Base-by-base conservation (phyloP, 2,113 vertebrate species). In the Rhea pennata region DNA sequence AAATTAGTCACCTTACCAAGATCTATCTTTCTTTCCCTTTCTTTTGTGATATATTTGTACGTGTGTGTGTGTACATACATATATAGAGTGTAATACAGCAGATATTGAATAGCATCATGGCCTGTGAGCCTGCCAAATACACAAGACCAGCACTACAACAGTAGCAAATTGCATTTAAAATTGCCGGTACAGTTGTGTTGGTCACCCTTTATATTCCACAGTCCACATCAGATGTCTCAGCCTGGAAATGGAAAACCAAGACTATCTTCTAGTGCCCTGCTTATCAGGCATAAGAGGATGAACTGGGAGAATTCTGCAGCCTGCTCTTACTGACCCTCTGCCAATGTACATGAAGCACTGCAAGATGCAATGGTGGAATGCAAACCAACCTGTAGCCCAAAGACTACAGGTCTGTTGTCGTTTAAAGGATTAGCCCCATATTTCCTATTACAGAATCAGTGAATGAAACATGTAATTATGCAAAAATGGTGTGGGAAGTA, bases 101-200 rank as follows among this genome's bases (percentile, higher is more conserved):
- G 56, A 81, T 27, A 62, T 15, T 40, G 51, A 88, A 76, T 29
- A 76, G 3, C 6, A 69, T 51, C 48, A 16, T 26, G 42, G 19
- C 73, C 50, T 65, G 8, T 31, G 42, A 94, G 53, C 20, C 79
- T 76, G 22, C 20, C 44, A n/a, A 12, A 17, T 7, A 5, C 26
- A 64, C 6, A 79, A 27, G 9, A 79, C 8, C 67, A 92, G 14
- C 31, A 62, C 17, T 19, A 19, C 0, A 12, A 50, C 3, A n/a
- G 56, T 40, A 56, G 27, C 27, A 88, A 36, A 3, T 10, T 29
- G 14, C 23, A 71, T 21, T 75, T 58, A 86, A 20, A 94, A 75
- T 58, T 2, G 0, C 61, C 51, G 31, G 9, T 62, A 61, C 0
- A 0, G 5, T 39, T 54, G 12, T 44, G 29, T 19, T 50, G 39